phyloP scores from a whole-genome alignment of 1,140 invertebrate genomes.

The Xylocopa sonorina region DNA sequence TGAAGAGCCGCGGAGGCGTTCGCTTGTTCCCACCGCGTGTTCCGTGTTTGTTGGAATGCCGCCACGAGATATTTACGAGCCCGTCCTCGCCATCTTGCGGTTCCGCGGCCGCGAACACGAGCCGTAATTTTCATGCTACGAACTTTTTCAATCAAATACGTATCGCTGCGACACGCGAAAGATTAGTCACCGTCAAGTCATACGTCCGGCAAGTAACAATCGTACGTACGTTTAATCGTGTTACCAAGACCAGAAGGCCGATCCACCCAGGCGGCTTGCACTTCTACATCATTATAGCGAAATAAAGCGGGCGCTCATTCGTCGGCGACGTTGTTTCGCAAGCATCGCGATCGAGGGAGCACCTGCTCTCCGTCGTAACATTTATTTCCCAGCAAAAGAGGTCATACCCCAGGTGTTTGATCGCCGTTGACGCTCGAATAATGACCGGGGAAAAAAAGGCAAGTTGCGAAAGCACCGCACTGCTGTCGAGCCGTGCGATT shows the following conservation, averaged over 20 bases:
- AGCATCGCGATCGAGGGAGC: background rate
- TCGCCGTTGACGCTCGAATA: constrained; percentile 46
- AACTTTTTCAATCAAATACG: too few species aligned
- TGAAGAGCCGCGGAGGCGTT: background rate
- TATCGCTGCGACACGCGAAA: too few species aligned
- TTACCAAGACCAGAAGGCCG: background rate
- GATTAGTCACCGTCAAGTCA: background rate
- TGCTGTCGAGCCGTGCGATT: background rate
- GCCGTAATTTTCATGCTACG: too few species aligned
- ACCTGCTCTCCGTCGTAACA: constrained; percentile 20
- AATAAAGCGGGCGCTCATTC: background rate
- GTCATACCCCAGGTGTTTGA: constrained; percentile 57
- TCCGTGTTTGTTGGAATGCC: background rate
- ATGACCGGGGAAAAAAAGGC: constrained; percentile 13
- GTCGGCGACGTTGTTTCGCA: background rate
- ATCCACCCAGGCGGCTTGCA: background rate
- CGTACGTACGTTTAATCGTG: background rate
- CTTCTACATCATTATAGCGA: background rate
- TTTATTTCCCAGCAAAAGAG: constrained; percentile 52
- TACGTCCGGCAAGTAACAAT: background rate
- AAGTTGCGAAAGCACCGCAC: constrained; percentile 1
- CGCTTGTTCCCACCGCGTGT: background rate
- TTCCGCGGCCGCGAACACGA: too few species aligned
- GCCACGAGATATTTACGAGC: background rate
- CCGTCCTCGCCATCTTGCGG: background rate